Evolutionary conservation across 2,797 vertebrate species (phyloP).

Genomic region (Sebastiscus albofasciatus): DNA sequence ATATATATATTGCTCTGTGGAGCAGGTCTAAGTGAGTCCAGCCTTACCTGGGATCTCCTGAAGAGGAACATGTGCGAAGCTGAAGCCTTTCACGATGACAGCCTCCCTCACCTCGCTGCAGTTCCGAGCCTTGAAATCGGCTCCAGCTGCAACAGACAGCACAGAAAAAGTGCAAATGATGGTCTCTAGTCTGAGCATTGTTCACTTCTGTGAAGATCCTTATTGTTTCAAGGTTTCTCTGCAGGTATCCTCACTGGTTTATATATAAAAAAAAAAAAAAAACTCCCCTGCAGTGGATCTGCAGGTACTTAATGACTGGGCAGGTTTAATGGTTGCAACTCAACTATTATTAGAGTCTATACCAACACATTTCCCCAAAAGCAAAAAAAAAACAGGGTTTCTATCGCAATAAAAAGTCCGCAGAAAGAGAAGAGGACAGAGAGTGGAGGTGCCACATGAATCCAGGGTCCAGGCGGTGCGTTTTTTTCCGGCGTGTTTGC

Average conservation of each 20-base stretch:
- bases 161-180: slow-evolving; percentile 81
- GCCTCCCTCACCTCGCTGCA: slow-evolving; percentile 91
- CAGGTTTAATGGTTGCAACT: slow-evolving; percentile 50
- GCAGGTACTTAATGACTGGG: slow-evolving; percentile 68
- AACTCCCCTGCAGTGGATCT: slow-evolving; percentile 61
- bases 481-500: slow-evolving; percentile 39
- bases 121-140: slow-evolving; percentile 87
- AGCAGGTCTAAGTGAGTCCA: slow-evolving; percentile 3
- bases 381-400: not conserved
- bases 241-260: slow-evolving; percentile 42
- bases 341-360: slow-evolving; percentile 45
- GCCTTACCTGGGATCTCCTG: slow-evolving; percentile 93
- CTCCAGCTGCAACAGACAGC: slow-evolving; percentile 78
- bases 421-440: slow-evolving; percentile 21
- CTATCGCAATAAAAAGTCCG: slow-evolving; percentile 49
- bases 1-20: not conserved
- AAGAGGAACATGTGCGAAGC: slow-evolving; percentile 87
- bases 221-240: slow-evolving; percentile 33
- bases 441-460: slow-evolving; percentile 71
- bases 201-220: slow-evolving; percentile 64
- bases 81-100: slow-evolving; percentile 88
- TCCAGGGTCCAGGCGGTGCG: slow-evolving; percentile 61
- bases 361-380: slow-evolving; percentile 44
- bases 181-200: slow-evolving; percentile 77
- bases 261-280: not conserved